Evolutionary conservation across 2,888 invertebrate species (phyloP).

Genomic region (Trisateles emortualis): DNA sequence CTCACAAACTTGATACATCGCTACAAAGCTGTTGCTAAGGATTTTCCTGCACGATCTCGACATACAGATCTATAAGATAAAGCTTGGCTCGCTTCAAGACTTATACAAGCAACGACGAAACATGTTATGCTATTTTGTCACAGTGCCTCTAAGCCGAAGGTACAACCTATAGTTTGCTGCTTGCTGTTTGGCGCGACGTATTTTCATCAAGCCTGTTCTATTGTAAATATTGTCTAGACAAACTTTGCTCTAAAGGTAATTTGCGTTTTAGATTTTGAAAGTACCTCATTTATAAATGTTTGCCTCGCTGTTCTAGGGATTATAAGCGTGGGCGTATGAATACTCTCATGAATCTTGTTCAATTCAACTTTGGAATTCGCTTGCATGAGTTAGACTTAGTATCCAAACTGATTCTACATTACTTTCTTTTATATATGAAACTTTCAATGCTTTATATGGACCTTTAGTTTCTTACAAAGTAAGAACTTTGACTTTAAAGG

Average conservation of each 20-base stretch:
- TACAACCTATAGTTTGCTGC: slow-evolving; percentile 11
- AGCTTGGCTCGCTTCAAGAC: slow-evolving; percentile 30
- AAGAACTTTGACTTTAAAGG: slow-evolving; percentile 14
- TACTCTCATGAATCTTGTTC: slow-evolving; percentile 25
- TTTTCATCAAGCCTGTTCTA: slow-evolving; percentile 31
- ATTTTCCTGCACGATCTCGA: slow-evolving; percentile 73
- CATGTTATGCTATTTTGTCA: slow-evolving; percentile 37
- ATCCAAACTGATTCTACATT: slow-evolving; percentile 14
- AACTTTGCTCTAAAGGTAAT: slow-evolving; percentile 27
- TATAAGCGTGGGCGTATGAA: slow-evolving; percentile 23
- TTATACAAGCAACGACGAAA: slow-evolving; percentile 25
- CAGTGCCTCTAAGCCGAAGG: slow-evolving; percentile 12
- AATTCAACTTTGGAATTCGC: slow-evolving; percentile 35
- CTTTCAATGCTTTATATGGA: slow-evolving; percentile 14
- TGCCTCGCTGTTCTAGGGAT: slow-evolving; percentile 22
- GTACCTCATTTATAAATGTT: slow-evolving; percentile 39
- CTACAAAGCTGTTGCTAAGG: slow-evolving; percentile 45
- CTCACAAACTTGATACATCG: slow-evolving; percentile 64
- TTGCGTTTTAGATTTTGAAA: slow-evolving; percentile 41
- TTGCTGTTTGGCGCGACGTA: slow-evolving; percentile 21
- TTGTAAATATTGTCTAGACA: slow-evolving; percentile 46
- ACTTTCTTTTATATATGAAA: slow-evolving; percentile 7
- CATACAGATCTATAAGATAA: slow-evolving; percentile 66
- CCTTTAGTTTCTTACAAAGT: slow-evolving; percentile 10
- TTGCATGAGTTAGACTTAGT: slow-evolving; percentile 16